Percentiles rank a stretch among this genome's conserved stretches.
phyloP scores from a whole-genome alignment of 2,888 invertebrate species.

The Dorcus parallelipipedus region DNA sequence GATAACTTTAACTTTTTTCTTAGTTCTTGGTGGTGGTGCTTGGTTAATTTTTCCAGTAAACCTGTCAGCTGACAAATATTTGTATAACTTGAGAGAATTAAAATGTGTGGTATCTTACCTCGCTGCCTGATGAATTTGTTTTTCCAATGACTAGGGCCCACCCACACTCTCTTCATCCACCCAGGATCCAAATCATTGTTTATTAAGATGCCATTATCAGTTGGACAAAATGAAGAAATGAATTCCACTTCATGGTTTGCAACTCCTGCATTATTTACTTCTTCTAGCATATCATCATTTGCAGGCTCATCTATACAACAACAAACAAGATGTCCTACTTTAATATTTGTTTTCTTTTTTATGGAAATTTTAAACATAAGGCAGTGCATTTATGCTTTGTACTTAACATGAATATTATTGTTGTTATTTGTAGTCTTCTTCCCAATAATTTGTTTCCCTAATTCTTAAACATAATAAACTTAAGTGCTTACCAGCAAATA shows the following conservation, averaged over 20 bases:
- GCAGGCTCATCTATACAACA: no score
- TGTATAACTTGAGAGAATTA: conserved; percentile 31
- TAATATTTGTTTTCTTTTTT: no score
- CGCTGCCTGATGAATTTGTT: conserved; percentile 24
- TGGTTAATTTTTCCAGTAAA: conserved; percentile 22
- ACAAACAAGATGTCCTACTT: no score
- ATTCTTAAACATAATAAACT: background rate
- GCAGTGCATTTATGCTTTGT: no score
- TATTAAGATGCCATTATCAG: conserved; percentile 40
- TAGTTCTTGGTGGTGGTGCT: background rate
- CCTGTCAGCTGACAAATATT: conserved; percentile 3
- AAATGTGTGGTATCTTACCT: background rate
- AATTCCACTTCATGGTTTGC: conserved; percentile 44
- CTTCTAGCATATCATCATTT: conserved; percentile 33
- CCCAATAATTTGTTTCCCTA: background rate
- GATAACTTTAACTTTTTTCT: no score
- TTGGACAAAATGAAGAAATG: conserved; percentile 59
- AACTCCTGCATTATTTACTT: conserved; percentile 35
- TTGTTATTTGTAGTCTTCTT: background rate
- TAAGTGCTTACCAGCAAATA: conserved; percentile 39
- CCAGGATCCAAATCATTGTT: conserved; percentile 59
- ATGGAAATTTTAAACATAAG: no score
- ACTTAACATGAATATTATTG: background rate
- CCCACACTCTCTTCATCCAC: conserved; percentile 56
- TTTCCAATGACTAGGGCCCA: conserved; percentile 59